Conservation (phyloP, 2,888 invertebrate genomes). For the Xylota sylvarum region DNA sequence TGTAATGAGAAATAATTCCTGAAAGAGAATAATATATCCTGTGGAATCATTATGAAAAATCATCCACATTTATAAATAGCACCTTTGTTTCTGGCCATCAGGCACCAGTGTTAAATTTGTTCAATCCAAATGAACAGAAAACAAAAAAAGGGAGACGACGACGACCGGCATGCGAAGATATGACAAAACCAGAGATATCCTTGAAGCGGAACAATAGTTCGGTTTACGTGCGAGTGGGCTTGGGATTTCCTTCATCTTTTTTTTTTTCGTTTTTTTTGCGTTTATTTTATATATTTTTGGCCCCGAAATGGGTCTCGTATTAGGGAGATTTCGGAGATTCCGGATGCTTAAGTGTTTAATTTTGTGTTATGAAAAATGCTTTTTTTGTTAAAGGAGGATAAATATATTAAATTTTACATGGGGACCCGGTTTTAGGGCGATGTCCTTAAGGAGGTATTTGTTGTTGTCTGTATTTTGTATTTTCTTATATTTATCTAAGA, state of each 20-base stretch:
- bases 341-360: slow-evolving; percentile 68
- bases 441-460: neutral
- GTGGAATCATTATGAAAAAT: slow-evolving; percentile 56
- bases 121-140: neutral
- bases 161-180: neutral
- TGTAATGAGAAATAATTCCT: slow-evolving; percentile 47
- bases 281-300: slow-evolving; percentile 26
- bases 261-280: slow-evolving; percentile 13
- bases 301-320: slow-evolving; percentile 19
- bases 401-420: slow-evolving; percentile 48
- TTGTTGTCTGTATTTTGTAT: neutral
- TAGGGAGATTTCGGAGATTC: slow-evolving; percentile 25
- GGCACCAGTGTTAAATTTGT: slow-evolving; percentile 16
- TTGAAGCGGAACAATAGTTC: slow-evolving; percentile 48
- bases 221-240: slow-evolving; percentile 45
- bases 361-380: slow-evolving; percentile 73
- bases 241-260: slow-evolving; percentile 35
- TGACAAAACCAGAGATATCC: slow-evolving; percentile 52
- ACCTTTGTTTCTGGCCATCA: slow-evolving; percentile 52
- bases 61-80: slow-evolving; percentile 33
- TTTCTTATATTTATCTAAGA: slow-evolving; percentile 20
- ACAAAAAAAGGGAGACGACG: neutral
- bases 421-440: neutral
- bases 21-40: slow-evolving; percentile 29
- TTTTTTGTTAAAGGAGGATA: slow-evolving; percentile 52